Percentiles rank a stretch among this genome's conserved stretches.
Conservation (phyloP, 1,140 invertebrate genomes). For the Drosophila insularis region DNA sequence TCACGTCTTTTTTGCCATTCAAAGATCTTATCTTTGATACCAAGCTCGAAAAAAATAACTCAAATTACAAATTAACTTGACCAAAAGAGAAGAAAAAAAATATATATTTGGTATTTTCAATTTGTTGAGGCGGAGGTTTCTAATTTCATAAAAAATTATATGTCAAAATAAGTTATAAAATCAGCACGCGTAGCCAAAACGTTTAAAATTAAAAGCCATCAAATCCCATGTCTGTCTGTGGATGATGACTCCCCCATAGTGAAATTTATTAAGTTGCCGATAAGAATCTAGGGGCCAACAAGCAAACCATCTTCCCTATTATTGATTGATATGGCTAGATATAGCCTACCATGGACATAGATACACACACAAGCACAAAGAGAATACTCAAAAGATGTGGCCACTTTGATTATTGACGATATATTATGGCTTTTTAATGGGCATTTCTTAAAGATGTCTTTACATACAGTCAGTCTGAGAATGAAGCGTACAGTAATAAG, state of each 20-base stretch:
- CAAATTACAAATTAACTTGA: conserved; percentile 65
- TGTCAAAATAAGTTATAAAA: conserved; percentile 65
- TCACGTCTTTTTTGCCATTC: not conserved
- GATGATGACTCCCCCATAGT: conserved; percentile 61
- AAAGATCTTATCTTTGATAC: conserved; percentile 55
- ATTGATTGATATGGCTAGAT: conserved; percentile 69
- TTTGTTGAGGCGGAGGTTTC: conserved; percentile 34
- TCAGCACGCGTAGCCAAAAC: conserved; percentile 74
- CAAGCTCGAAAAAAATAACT: conserved; percentile 19
- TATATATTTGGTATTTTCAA: not conserved
- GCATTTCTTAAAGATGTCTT: conserved; percentile 20
- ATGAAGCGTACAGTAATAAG: not conserved
- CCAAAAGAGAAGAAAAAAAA: conserved; percentile 25
- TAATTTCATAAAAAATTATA: conserved; percentile 63
- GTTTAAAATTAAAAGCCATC: conserved; percentile 69
- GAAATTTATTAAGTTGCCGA: conserved; percentile 74
- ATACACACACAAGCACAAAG: conserved; percentile 19
- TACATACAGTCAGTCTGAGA: conserved; percentile 2
- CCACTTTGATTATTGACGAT: conserved; percentile 49
- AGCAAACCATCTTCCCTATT: conserved; percentile 37
- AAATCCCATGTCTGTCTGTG: conserved; percentile 22
- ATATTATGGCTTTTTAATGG: conserved; percentile 57
- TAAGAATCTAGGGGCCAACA: conserved; percentile 61
- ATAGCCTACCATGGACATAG: not conserved
- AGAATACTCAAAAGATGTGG: conserved; percentile 34